Base-by-base conservation (phyloP, 2,797 vertebrate genomes). In the Premnoplex brunnescens region DNA sequence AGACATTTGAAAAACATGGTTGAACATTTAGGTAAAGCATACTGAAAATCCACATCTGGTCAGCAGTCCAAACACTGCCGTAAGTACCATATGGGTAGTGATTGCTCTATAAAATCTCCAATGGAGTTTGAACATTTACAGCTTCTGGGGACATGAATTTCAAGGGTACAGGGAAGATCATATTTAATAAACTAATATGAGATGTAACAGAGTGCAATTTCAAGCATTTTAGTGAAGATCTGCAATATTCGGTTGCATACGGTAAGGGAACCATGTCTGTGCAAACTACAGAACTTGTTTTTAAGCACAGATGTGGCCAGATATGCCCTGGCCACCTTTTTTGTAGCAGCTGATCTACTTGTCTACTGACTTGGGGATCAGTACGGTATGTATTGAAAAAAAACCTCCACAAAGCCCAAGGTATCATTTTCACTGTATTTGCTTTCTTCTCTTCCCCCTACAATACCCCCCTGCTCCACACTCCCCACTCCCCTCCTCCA, bases 341-440 rank as follows among this genome's bases (percentile, higher is more conserved):
- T 55, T 78, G 91, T 95, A 79, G 52, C 86, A 94, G 92, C 84
- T 28, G 49, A 89, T 97, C 95, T 94, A 85, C 67, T 55, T 59
- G 17, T 95, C 83, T 92, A 1, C 19, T 28, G 39, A 46, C 36
- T 14, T n/a, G 10, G 21, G 28, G 23, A 78, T 73, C 49, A 28
- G 13, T 52, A n/a, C 1, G 3, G 19, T 51, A n/a, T 32, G 4
- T 39, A 8, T 32, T 32, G 79, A 64, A 22, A 75, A 48, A 88
- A 58, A 51, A 10, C 39, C 12, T 30, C 15, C 60, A 32, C 19
- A 46, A 91, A 79, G 39, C 19, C 16, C 69, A 28, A 21, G 49
- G 51, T 78, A 19, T 39, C 66, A 60, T 92, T 89, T 88, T 77
- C 75, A 87, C 55, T 91, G 55, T 82, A 78, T 94, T 91, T 66